phyloP scores from a whole-genome alignment of 2,113 vertebrate species.

The Hyla sarda region DNA sequence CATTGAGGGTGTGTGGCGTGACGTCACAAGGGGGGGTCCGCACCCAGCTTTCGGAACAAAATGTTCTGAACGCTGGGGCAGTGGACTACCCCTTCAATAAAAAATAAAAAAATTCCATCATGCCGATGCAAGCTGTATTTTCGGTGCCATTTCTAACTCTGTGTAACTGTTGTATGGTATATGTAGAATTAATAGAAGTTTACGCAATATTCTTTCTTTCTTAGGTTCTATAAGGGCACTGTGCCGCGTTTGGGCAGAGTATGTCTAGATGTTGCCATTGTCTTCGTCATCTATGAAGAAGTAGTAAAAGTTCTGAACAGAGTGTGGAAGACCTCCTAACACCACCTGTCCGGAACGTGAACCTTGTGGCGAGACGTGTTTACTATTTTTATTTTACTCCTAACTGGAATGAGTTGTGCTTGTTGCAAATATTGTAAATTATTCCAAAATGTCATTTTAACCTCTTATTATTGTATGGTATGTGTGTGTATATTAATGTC shows the following conservation, averaged over 20 bases:
- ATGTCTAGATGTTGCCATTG: slow-evolving; percentile 75
- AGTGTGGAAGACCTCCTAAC: slow-evolving; percentile 75
- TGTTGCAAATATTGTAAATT: not conserved
- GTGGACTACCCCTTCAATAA: no score
- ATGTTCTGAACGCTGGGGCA: no score
- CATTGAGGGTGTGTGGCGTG: no score
- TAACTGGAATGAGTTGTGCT: not conserved
- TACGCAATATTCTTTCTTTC: not conserved
- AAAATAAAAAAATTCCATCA: no score
- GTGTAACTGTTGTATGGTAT: not conserved
- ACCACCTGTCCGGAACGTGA: not conserved
- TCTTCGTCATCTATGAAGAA: slow-evolving; percentile 78
- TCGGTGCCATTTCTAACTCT: no score
- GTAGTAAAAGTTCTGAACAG: slow-evolving; percentile 75
- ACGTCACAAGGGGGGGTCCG: no score
- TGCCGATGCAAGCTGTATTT: no score
- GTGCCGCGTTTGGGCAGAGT: slow-evolving; percentile 72
- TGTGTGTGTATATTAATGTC: not conserved
- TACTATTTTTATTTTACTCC: not conserved
- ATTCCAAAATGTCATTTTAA: slow-evolving; percentile 20
- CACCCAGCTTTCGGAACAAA: no score
- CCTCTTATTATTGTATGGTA: not conserved
- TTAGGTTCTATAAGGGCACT: slow-evolving; percentile 79
- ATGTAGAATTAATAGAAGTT: no score
- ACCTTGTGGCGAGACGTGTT: not conserved